Conservation (phyloP, 2,797 vertebrate species). For the Eupleurogrammus muticus region DNA sequence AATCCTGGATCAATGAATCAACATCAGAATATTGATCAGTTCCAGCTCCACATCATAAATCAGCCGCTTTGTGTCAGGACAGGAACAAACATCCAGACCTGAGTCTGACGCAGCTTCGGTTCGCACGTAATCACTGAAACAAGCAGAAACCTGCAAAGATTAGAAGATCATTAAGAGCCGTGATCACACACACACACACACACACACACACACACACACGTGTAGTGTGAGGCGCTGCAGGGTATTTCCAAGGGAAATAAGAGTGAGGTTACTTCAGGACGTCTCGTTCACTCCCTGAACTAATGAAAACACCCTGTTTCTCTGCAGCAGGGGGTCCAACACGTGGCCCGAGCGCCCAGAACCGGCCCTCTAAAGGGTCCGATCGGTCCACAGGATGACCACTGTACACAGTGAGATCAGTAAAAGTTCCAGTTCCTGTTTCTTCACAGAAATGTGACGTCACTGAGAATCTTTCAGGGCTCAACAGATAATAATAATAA, state of each 20-base stretch:
- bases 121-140: constrained; percentile 33
- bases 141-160: constrained; percentile 55
- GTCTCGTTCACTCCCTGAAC: constrained; percentile 42
- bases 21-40: no score
- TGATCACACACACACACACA: constrained; percentile 20
- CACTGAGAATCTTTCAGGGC: no score
- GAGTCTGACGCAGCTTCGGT: constrained; percentile 35
- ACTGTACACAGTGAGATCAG: no score
- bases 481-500: no score
- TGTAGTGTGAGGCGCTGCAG: constrained; percentile 50
- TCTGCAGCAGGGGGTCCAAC: background rate
- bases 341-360: no score
- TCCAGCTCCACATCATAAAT: no score
- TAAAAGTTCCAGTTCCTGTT: no score
- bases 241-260: constrained; percentile 78
- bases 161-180: constrained; percentile 31
- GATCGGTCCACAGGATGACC: no score
- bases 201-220: constrained; percentile 23
- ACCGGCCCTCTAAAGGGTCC: no score
- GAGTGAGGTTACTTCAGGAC: constrained; percentile 60
- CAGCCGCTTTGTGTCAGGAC: constrained; percentile 21
- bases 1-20: no score
- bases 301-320: constrained; percentile 38
- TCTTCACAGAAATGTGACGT: no score
- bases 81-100: constrained; percentile 39